These are phyloP conservation scores for Sarcophaga subvicina DNA, from an alignment of 2,888 invertebrate species.

Conservation along the genomic window DNA sequence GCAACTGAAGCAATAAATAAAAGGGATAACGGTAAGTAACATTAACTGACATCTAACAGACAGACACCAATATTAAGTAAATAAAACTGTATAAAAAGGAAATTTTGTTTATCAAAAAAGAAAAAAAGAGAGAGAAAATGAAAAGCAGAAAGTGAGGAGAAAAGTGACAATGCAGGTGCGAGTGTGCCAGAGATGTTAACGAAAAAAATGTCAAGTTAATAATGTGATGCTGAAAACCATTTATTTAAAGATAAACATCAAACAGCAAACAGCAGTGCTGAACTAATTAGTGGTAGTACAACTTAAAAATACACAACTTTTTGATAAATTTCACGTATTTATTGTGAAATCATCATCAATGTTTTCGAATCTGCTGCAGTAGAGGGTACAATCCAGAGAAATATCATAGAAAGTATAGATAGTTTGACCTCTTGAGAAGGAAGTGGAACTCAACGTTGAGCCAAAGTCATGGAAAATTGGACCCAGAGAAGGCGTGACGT, in stretches of 20 bases:
- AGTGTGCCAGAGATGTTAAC: slow-evolving; percentile 5
- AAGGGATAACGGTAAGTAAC: slow-evolving; percentile 4
- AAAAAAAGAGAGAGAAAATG: neutral
- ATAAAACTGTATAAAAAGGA: slow-evolving; percentile 12
- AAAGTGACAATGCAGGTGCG: neutral
- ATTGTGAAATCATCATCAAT: too few relatives aligned
- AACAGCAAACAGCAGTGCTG: neutral
- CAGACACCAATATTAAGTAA: slow-evolving; percentile 8
- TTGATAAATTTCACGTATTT: too few relatives aligned
- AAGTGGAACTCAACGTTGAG: too few relatives aligned
- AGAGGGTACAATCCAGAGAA: too few relatives aligned
- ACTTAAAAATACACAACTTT: too few relatives aligned
- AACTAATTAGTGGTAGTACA: neutral
- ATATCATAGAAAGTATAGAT: too few relatives aligned
- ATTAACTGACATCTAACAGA: neutral
- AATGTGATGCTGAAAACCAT: neutral
- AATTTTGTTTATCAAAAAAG: neutral
- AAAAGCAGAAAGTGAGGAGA: neutral
- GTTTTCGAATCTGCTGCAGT: too few relatives aligned
- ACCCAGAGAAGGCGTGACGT: too few relatives aligned
- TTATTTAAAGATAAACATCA: neutral
- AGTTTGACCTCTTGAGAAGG: too few relatives aligned
- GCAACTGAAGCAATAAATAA: slow-evolving; percentile 11
- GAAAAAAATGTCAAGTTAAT: slow-evolving; percentile 41
- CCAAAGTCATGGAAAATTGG: too few relatives aligned